Evolutionary conservation across 2,113 vertebrate genomes (phyloP), one percentile per base, ranked within the genome.

Genomic region (Cisticola juncidis): DNA sequence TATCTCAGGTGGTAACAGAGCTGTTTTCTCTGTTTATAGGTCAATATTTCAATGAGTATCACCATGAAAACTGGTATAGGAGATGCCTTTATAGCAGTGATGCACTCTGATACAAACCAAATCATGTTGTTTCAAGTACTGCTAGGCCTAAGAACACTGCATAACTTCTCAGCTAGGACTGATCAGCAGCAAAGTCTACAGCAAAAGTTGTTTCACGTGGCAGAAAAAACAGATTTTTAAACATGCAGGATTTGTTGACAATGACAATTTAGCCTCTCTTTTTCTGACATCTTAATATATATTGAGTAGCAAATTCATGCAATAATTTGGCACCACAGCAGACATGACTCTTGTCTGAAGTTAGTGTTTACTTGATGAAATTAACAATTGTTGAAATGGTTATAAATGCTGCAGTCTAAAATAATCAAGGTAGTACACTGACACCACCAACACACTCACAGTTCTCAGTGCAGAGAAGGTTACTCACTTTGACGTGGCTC

Each of bases 401-500:
- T 69, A 4, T 3, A 50, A 53, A 29, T 38, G 40, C 11, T n/a
- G 12, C 31, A 40, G 23, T 17, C 25, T 40, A 26, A 83, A 80
- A 62, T 36, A 62, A 64, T 6, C 42, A 76, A 31, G 61, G 35
- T 33, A 42, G 29, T 12, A 35, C 3, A 40, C 4, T 12, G 26
- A 13, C 47, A 80, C 1, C n/a, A 57, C 6, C 54, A 77, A 10
- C 23, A 18, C 17, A 81, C 9, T 48, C 21, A 56, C n/a, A 82
- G 26, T n/a, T 29, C n/a, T 16, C 5, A 8, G 38, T 9, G 20
- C n/a, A 23, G 47, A 56, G 86, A 35, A 51, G 72, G 24, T 14
- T 60, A 83, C 88, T 91, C 98, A 99, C 99, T 98, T 99, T 99
- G 94, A 99, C 99, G 2, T 99, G 99, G 91, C 99, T 99, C 97